Percentiles rank a stretch among this genome's conserved stretches.
These are phyloP conservation scores for Naja naja DNA, from an alignment of 2,113 vertebrate species.

Conservation along the genomic window DNA sequence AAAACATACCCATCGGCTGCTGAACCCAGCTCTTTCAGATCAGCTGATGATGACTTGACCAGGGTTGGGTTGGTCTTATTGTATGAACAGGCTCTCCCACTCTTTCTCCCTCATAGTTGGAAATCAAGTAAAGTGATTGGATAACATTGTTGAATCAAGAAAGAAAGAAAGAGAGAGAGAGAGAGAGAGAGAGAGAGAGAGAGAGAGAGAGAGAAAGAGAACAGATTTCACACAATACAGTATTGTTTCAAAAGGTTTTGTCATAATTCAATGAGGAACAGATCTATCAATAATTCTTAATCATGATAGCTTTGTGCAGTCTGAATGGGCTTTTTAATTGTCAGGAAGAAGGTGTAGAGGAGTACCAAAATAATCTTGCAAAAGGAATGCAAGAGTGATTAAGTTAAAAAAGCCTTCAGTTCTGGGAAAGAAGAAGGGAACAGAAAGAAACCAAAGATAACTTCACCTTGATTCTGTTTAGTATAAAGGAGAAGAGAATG, in stretches of 20 bases:
- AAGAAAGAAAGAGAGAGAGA: not conserved
- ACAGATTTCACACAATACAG: not conserved
- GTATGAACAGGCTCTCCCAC: not conserved
- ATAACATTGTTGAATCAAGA: not conserved
- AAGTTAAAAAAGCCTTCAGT: not conserved
- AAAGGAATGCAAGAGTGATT: not conserved
- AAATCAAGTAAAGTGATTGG: not conserved
- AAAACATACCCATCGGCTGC: not conserved
- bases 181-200: not conserved
- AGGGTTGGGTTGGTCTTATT: not conserved
- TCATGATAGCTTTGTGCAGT: not conserved
- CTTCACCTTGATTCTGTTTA: not conserved
- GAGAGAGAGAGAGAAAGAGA: not conserved
- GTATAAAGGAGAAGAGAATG: not conserved
- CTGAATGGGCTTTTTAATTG: not conserved
- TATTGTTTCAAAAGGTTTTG: not conserved
- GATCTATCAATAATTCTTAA: not conserved
- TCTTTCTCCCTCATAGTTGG: not conserved
- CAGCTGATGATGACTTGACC: not conserved
- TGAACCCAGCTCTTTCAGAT: not conserved
- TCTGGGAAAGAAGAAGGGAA: not conserved
- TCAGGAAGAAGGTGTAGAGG: not conserved
- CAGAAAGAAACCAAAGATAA: not conserved
- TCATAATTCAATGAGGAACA: not conserved
- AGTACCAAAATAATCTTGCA: not conserved